A percentile compares a stretch with the other conserved stretches of the same genome.
Conservation (phyloP, 2,113 vertebrate species). For the Mobula hypostoma region DNA sequence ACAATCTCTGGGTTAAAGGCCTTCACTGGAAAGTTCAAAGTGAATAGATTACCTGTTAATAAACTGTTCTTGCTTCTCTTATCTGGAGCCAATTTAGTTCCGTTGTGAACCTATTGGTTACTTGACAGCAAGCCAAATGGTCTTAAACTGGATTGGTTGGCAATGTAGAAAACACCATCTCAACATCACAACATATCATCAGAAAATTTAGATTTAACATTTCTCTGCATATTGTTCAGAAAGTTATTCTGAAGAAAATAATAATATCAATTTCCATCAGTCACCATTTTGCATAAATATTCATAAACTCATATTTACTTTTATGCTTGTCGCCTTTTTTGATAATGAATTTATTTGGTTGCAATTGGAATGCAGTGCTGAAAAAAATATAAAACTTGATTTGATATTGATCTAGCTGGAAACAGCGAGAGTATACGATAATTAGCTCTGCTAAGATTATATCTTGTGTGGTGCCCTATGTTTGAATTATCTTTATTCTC, state of each 20-base stretch:
- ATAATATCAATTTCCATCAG: not conserved
- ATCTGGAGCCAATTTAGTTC: not conserved
- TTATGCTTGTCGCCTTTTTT: not conserved
- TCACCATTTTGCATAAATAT: not conserved
- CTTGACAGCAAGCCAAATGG: not conserved
- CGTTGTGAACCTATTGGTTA: not conserved
- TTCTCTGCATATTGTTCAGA: not conserved
- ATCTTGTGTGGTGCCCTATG: not conserved
- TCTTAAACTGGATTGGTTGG: not conserved
- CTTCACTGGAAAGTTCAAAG: not conserved
- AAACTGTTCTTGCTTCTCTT: not conserved
- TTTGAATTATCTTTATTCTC: not conserved
- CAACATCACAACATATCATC: not conserved
- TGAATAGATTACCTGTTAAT: not conserved
- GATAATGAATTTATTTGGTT: not conserved
- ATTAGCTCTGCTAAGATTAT: not conserved
- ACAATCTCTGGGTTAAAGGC: not conserved
- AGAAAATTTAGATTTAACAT: not conserved
- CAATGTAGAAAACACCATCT: not conserved
- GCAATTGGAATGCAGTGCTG: not conserved
- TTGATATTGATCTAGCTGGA: not conserved
- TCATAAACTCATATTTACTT: not conserved
- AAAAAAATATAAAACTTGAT: not conserved
- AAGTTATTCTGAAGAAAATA: not conserved
- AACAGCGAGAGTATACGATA: not conserved